Conservation (phyloP, 2,888 invertebrate species). For the Asteroscopus sphinx region DNA sequence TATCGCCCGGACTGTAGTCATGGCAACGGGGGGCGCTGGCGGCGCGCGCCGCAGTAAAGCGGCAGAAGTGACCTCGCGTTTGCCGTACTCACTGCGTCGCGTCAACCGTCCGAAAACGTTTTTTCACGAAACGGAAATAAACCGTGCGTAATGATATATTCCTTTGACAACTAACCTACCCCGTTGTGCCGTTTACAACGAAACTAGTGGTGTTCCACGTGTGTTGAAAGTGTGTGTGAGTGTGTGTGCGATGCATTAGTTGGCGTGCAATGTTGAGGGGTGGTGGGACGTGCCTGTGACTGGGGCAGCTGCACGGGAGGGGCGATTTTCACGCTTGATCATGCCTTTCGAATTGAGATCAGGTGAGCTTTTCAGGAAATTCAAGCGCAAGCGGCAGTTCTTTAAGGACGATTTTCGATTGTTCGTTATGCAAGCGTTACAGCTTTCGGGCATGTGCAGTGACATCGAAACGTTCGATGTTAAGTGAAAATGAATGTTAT, state of each 20-base stretch:
- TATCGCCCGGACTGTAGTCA: slow-evolving; percentile 85
- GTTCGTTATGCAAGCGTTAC: slow-evolving; percentile 38
- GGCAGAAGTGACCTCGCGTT: slow-evolving; percentile 83
- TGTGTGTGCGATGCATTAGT: slow-evolving; percentile 76
- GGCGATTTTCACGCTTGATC: slow-evolving; percentile 81
- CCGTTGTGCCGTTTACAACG: slow-evolving; percentile 62
- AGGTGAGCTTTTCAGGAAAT: slow-evolving; percentile 79
- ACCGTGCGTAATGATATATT: slow-evolving; percentile 73
- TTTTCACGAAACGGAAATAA: slow-evolving; percentile 74
- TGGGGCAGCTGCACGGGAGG: slow-evolving; percentile 75
- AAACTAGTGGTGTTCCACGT: slow-evolving; percentile 65
- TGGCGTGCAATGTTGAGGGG: slow-evolving; percentile 78
- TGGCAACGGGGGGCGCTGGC: slow-evolving; percentile 83
- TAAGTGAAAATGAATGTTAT: slow-evolving; percentile 51
- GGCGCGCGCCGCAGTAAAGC: slow-evolving; percentile 85
- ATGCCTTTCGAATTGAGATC: slow-evolving; percentile 88
- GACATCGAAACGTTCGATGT: slow-evolving; percentile 26
- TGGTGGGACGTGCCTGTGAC: slow-evolving; percentile 77
- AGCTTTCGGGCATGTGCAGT: slow-evolving; percentile 46
- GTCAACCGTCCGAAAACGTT: slow-evolving; percentile 67
- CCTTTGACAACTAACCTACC: slow-evolving; percentile 65
- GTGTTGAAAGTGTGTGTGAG: slow-evolving; percentile 67
- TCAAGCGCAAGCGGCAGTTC: slow-evolving; percentile 47
- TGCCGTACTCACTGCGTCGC: slow-evolving; percentile 79
- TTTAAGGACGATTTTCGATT: slow-evolving; percentile 43